phyloP scores from a whole-genome alignment of 2,113 vertebrate species.

The Xiphias gladius region DNA sequence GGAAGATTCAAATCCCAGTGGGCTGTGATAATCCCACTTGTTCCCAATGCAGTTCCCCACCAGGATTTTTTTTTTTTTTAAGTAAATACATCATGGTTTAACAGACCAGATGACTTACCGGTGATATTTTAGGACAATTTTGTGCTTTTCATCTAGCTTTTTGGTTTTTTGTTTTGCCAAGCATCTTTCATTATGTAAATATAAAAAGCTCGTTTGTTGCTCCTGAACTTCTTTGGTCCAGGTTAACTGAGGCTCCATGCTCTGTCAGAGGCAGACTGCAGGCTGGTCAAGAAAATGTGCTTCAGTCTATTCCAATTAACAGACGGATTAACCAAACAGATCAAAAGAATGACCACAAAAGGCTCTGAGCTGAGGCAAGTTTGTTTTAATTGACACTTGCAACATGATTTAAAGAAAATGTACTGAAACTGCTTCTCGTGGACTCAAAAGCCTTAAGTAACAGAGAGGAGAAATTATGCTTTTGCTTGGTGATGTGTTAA shows the following conservation, averaged over 20 bases:
- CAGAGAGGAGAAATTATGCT: background rate
- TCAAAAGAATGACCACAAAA: conserved; percentile 36
- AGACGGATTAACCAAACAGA: background rate
- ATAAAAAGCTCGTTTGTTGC: conserved; percentile 20
- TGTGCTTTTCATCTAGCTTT: background rate
- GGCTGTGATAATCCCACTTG: conserved; percentile 22
- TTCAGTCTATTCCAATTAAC: background rate
- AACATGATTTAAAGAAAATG: conserved; percentile 72
- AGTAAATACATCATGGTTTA: background rate
- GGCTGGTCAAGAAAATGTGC: background rate
- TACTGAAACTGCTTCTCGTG: conserved; percentile 69
- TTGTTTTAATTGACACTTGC: conserved; percentile 70
- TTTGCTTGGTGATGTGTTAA: conserved; percentile 3
- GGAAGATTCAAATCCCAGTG: background rate
- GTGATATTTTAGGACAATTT: too few relatives aligned
- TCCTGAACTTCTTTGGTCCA: conserved; percentile 46
- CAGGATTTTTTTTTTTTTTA: background rate
- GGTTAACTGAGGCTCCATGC: conserved; percentile 40
- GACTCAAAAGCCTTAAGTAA: conserved; percentile 55
- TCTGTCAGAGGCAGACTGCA: conserved; percentile 53
- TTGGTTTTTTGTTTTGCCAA: background rate
- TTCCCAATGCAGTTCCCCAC: background rate
- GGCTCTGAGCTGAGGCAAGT: conserved; percentile 46
- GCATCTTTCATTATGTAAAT: background rate
- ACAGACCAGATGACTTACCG: background rate